Conservation (phyloP, 2,797 vertebrate species). For the Karalla daura region DNA sequence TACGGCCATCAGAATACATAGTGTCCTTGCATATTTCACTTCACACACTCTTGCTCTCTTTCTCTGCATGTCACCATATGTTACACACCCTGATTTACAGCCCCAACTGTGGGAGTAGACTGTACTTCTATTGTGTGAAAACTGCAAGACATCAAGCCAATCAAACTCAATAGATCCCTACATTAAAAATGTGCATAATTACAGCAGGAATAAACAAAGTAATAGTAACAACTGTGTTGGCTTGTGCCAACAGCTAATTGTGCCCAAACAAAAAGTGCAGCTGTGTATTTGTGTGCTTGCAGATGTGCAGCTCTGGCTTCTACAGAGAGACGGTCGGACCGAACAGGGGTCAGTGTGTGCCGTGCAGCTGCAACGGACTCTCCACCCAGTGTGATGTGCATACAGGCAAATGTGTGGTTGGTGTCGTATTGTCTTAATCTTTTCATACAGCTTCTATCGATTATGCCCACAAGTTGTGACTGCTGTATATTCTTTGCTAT, state of each 20-base stretch:
- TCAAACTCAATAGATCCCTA: no score
- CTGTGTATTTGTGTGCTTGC: slow-evolving; percentile 16
- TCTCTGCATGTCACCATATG: neutral
- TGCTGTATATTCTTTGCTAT: no score
- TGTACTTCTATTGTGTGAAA: slow-evolving; percentile 1
- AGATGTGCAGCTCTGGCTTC: slow-evolving; percentile 87
- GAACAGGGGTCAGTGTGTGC: slow-evolving; percentile 81
- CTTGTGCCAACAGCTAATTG: slow-evolving; percentile 2
- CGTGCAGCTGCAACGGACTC: slow-evolving; percentile 89
- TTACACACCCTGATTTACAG: slow-evolving; percentile 6
- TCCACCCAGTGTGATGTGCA: slow-evolving; percentile 84
- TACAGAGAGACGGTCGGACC: slow-evolving; percentile 79
- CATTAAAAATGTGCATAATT: no score
- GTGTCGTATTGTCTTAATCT: no score
- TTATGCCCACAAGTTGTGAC: no score
- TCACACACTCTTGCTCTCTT: neutral
- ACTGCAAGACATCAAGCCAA: no score
- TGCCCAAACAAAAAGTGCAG: neutral
- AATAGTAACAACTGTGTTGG: no score
- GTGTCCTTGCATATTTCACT: neutral
- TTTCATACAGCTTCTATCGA: no score
- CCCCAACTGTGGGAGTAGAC: neutral
- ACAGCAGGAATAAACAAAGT: no score
- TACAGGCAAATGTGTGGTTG: slow-evolving; percentile 88
- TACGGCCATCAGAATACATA: neutral